Evolutionary conservation across 2,888 invertebrate genomes (phyloP).

Genomic region (Pollenia angustigena): DNA sequence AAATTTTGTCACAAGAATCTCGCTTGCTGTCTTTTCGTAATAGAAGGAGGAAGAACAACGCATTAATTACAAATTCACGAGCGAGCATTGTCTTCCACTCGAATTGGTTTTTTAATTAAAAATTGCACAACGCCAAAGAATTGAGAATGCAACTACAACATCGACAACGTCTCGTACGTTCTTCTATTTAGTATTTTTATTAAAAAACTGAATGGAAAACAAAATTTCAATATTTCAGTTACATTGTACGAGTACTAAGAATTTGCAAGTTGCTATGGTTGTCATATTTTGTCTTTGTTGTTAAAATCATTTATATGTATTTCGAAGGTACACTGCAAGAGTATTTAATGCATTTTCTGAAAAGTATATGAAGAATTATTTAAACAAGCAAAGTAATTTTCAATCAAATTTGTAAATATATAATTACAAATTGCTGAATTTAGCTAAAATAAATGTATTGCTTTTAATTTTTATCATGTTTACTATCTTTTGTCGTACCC

Average conservation of each 20-base stretch:
- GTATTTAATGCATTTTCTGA: neutral
- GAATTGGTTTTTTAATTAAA: constrained; percentile 72
- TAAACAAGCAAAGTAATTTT: neutral
- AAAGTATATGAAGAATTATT: neutral
- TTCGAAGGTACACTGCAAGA: neutral
- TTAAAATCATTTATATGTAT: neutral
- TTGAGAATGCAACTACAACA: constrained; percentile 38
- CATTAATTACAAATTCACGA: constrained; percentile 68
- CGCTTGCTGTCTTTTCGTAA: constrained; percentile 23
- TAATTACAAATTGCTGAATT: neutral
- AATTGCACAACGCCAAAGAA: constrained; percentile 58
- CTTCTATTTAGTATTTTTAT: constrained; percentile 12
- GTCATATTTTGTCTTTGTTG: neutral
- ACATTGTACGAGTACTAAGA: neutral
- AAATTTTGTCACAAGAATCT: constrained; percentile 43
- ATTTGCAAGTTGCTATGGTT: neutral
- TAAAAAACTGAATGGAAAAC: constrained; percentile 25
- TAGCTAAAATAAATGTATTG: neutral
- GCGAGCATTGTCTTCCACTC: constrained; percentile 65
- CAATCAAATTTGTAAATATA: neutral
- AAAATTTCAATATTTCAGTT: constrained; percentile 14
- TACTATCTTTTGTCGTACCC: too few relatives aligned
- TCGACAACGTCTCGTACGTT: neutral
- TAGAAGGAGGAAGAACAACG: constrained; percentile 27
- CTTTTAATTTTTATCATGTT: too few relatives aligned